Conservation (phyloP, 2,113 vertebrate genomes). For the Paratilapia polleni region DNA sequence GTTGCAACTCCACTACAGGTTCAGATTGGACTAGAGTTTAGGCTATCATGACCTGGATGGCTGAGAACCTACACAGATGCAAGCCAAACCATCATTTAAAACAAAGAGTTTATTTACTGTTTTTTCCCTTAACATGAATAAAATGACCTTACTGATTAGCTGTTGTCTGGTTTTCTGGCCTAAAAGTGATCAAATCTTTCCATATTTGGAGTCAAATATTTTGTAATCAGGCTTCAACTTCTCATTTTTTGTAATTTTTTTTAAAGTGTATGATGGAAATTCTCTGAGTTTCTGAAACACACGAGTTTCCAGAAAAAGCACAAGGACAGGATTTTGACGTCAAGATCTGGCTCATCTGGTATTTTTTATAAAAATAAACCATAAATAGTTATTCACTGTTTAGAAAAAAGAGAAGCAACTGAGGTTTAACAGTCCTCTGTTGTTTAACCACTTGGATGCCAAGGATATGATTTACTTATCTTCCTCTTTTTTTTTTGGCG, state of each 20-base stretch:
- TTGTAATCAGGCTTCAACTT: neutral
- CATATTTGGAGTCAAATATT: neutral
- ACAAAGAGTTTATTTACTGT: neutral
- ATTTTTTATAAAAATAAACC: neutral
- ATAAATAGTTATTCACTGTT: neutral
- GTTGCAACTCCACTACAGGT: no score
- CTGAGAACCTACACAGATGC: no score
- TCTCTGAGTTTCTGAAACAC: neutral
- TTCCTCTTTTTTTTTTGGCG: neutral
- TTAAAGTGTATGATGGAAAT: neutral
- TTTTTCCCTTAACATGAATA: neutral
- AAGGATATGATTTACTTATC: neutral
- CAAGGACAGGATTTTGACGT: neutral
- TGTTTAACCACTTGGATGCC: neutral
- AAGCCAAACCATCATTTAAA: neutral
- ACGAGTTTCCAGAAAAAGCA: neutral
- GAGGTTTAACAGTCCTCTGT: neutral
- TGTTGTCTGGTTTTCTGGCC: no score
- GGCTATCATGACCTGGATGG: no score
- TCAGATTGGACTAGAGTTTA: no score
- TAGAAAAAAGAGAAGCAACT: neutral
- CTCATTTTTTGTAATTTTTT: neutral
- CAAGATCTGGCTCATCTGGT: neutral
- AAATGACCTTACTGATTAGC: neutral
- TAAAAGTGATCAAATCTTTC: neutral